phyloP scores from a whole-genome alignment of 2,113 vertebrate genomes.

The Junco hyemalis region DNA sequence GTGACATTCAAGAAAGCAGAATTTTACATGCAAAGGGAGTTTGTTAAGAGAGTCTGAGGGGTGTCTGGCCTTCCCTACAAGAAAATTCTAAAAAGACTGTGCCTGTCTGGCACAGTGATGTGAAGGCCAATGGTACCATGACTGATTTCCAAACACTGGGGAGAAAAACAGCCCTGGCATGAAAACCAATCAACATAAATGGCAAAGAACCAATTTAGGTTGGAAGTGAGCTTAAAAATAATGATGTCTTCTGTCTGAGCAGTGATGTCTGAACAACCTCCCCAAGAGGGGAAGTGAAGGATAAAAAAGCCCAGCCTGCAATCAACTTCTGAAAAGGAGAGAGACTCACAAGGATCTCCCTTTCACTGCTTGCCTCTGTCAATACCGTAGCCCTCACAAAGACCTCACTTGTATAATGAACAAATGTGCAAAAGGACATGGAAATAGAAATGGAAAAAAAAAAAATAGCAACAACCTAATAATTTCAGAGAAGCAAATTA shows the following conservation, averaged over 20 bases:
- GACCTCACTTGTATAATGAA: neutral
- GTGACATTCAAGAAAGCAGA: neutral
- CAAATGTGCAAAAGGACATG: neutral
- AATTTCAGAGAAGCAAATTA: neutral
- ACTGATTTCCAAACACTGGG: neutral
- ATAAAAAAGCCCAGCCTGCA: neutral
- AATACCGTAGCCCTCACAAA: neutral
- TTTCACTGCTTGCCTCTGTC: neutral
- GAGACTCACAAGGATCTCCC: neutral
- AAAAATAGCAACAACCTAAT: neutral
- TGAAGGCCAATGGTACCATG: rapidly evolving
- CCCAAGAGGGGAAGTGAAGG: neutral
- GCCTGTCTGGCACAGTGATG: neutral
- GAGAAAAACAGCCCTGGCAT: neutral
- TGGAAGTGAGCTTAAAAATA: neutral
- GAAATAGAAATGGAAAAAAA: too few relatives aligned
- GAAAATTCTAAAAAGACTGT: neutral
- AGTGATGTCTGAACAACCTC: neutral
- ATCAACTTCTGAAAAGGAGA: neutral
- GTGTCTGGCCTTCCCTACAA: neutral
- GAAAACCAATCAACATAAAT: neutral
- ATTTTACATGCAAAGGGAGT: neutral
- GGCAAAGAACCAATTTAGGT: neutral
- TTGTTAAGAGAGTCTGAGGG: neutral
- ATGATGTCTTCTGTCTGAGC: neutral